Evolutionary conservation across 2,797 vertebrate species (phyloP), one percentile per base, ranked within the genome.

Genomic region (Pangasius sanitwongsei): DNA sequence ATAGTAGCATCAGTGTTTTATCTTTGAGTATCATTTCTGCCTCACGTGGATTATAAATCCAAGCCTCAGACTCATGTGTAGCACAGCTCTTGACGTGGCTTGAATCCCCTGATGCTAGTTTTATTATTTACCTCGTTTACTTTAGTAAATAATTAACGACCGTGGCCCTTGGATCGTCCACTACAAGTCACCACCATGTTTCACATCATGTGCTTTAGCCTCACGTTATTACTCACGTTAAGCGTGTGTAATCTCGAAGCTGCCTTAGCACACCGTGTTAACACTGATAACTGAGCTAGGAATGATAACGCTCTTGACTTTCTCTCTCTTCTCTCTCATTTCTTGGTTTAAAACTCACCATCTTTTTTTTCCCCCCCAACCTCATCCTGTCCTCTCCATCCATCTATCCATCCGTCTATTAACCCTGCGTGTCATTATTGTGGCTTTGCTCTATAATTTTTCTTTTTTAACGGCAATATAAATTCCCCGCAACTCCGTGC

Each of bases 361-460:
- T 41, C 57, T 2, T 31, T 34, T 48, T 53, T 69, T 65, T 74
- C 15, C 34, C 57, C n/a, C 77, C 31, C 9, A 23, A 28, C 55
- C 48, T 18, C 6, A 15, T 74, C 86, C 55, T 6, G 15, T 69
- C 9, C 9, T n/a, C 25, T n/a, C 65, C 18, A 34, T 48, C 41
- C 25, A 25, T 48, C 41, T 18, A 25, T 53, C 77, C n/a, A 20
- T 83, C 57, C 6, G 28, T 61, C 55, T 41, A 65, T 84, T 85
- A 86, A 89, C 69, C 41, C 80, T 87, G 80, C 59, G 81, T 70
- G 81, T 50, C 53, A 34, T 70, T 31, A 72, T 44, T 69, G 12
- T 50, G 70, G 61, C 15, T 31, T 80, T 41, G 84, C 5, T 41
- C 23, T 57, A 25, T 57, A 4, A 34, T 78, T 78, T 0, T 6